Evolutionary conservation across 2,888 invertebrate genomes (phyloP), one percentile per base, ranked within the genome.

Genomic region (Hypomecis atomaria): DNA sequence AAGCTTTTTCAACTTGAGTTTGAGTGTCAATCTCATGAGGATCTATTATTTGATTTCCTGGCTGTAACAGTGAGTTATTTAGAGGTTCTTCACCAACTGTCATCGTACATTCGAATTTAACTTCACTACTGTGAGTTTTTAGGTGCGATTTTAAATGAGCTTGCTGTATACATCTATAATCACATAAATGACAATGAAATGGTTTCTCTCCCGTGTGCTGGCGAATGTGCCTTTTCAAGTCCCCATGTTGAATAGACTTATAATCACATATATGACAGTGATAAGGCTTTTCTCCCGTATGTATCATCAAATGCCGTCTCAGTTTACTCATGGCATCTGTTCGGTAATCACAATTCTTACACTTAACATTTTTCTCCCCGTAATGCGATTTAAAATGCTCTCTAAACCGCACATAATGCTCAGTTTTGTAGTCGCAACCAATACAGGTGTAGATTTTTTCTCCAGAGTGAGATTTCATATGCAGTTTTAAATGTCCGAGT

Each of bases 391-490:
- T 63, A 8, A 59, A 54, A 42, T 63, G 63, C 23, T 63, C 63
- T 44, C 54, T 36, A 36, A 37, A 53, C 10, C 40, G 47, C 7
- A 48, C 40, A 44, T 63, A 54, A 43, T 48, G 48, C 9, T 58
- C 58, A 0, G 58, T 43, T 49, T 43, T 58, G 11, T 44, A 63
- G 6, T 63, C 54, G 7, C 63, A 63, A 10, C 54, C 43, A 3
- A 53, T 54, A 34, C 63, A 63, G n/a, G 36, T 43, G 49, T 63
- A 63, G 2, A 53, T 43, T 43, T 63, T 58, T 40, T 63, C 53
- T 4, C 63, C 63, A 5, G 58, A 44, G 48, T 63, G 63, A 9
- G 63, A 54, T 49, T 63, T 63, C 52, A 63, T 48, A 7, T 63
- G 63, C 6, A 63, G 36, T 34, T 63, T 63, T 34, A 63, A 54